Evolutionary conservation across 2,113 vertebrate genomes (phyloP), one percentile per base, ranked within the genome.

Genomic region (Bucco capensis): DNA sequence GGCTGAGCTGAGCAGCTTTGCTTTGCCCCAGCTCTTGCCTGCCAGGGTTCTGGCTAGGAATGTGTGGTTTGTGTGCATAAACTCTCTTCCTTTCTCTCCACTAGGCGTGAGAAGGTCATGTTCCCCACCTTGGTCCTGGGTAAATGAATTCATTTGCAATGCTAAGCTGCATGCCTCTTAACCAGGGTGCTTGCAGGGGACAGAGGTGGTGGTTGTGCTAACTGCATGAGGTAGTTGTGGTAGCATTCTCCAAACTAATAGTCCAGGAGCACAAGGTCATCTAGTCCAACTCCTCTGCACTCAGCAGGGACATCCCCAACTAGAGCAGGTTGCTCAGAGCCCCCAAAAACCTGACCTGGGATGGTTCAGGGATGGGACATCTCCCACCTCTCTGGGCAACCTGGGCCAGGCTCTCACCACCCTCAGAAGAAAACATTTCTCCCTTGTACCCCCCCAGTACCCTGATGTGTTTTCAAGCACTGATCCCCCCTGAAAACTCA

Each of bases 91-190:
- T 98, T 97, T 97, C 94, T 97, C 96, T 97, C 97, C 92, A 97
- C 96, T 97, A 99, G 98, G 98, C 98, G 97, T 97, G 98, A 99
- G 96, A 98, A 98, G 97, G 98, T 99, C 97, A 97, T 98, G 75
- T 99, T 99, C 97, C 98, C 98, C 90, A 97, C 98, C 73, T 97
- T 98, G 96, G 97, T 98, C 97, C 96, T 98, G 98, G 98, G 98
- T 99, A 99, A 99, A 96, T 98, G 96, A 93, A 96, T 94, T 97
- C 95, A 85, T 97, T 96, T 98, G 95, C 93, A 94, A 94, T 96
- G 94, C n/a, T 87, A 61, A 90, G 77, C 88, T 96, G 97, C 72
- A 80, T 97, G 98, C 91, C 22, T 57, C 96, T 80, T 87, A 95
- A 84, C 82, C 82, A n/a, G 50, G 90, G 89, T 94, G 95, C 96